These are phyloP conservation scores for Papilio protenor DNA, from an alignment of 2,888 invertebrate species.

Conservation along the genomic window DNA sequence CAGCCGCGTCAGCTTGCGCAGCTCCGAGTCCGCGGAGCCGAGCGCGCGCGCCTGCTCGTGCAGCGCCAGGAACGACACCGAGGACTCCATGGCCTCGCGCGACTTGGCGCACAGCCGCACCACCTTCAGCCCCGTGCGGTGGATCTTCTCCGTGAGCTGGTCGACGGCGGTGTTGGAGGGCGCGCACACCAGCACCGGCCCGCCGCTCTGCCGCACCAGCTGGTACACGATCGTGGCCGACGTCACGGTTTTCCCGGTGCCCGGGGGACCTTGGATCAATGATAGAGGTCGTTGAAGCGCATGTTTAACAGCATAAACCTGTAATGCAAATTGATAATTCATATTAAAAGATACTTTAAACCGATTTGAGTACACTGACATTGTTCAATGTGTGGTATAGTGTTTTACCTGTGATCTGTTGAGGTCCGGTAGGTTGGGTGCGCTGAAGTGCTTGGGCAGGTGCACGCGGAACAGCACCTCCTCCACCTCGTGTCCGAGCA, in stretches of 20 bases:
- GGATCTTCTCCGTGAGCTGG: slow-evolving; percentile 99
- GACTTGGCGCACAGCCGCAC: slow-evolving; percentile 99
- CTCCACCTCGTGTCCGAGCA: slow-evolving; percentile 97
- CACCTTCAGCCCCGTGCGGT: slow-evolving; percentile 96
- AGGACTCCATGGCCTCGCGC: slow-evolving; percentile 98
- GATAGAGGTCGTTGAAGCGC: slow-evolving; percentile 98
- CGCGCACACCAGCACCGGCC: slow-evolving; percentile 98
- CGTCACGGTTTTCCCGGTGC: slow-evolving; percentile 99
- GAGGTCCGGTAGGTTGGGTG: slow-evolving; percentile 98
- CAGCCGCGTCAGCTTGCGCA: slow-evolving; percentile 97
- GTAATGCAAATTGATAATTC: slow-evolving; percentile 47
- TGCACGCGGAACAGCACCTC: slow-evolving; percentile 96
- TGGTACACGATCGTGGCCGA: slow-evolving; percentile 99
- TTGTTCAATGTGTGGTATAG: background rate
- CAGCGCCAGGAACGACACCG: slow-evolving; percentile 97
- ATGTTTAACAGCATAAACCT: slow-evolving; percentile 98
- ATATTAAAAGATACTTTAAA: background rate
- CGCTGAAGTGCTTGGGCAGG: slow-evolving; percentile 98
- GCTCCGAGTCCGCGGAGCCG: slow-evolving; percentile 94
- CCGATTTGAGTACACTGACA: background rate
- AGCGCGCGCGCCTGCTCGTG: slow-evolving; percentile 98
- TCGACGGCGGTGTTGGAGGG: slow-evolving; percentile 99
- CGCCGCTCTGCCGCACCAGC: slow-evolving; percentile 96
- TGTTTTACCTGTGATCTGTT: slow-evolving; percentile 93
- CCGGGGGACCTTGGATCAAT: slow-evolving; percentile 98